A percentile compares a stretch with the other conserved stretches of the same genome.
Evolutionary conservation across 2,888 invertebrate genomes (phyloP).

Genomic region (Hirtodrosophila alboralis): DNA sequence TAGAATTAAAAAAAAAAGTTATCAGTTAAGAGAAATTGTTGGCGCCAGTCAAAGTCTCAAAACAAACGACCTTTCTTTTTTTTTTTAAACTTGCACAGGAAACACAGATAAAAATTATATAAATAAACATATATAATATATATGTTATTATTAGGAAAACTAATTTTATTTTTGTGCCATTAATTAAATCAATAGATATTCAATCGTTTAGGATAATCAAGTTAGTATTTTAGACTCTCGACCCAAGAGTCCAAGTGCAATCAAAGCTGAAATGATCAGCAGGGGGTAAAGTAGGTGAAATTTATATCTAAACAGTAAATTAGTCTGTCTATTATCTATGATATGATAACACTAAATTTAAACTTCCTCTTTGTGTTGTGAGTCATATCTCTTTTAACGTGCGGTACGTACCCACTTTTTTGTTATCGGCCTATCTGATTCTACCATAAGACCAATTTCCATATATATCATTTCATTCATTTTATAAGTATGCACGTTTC

Average conservation of each 20-base stretch:
- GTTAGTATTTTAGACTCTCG: constrained; percentile 11
- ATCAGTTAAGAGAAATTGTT: constrained; percentile 26
- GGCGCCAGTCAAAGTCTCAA: constrained; percentile 18
- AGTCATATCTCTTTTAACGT: constrained; percentile 18
- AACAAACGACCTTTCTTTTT: constrained; percentile 16
- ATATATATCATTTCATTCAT: constrained; percentile 23
- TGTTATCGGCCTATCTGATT: background rate
- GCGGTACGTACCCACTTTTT: constrained; percentile 14
- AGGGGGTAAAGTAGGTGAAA: background rate
- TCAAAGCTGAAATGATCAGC: too few relatives aligned
- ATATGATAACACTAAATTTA: background rate
- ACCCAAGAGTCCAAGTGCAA: background rate
- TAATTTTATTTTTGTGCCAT: constrained; percentile 16
- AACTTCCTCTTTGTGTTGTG: constrained; percentile 17
- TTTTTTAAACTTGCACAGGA: constrained; percentile 4
- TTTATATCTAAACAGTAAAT: constrained; percentile 22
- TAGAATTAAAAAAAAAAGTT: background rate
- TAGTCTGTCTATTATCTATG: constrained; percentile 6
- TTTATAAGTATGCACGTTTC: constrained; percentile 29
- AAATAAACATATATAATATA: constrained; percentile 2
- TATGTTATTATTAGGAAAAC: constrained; percentile 6
- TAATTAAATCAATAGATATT: constrained; percentile 3
- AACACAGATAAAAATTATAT: constrained; percentile 23
- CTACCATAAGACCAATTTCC: constrained; percentile 9
- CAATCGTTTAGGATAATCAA: constrained; percentile 34